Base-by-base conservation (phyloP, 2,888 invertebrate species). In the Epinotia bilunana region DNA sequence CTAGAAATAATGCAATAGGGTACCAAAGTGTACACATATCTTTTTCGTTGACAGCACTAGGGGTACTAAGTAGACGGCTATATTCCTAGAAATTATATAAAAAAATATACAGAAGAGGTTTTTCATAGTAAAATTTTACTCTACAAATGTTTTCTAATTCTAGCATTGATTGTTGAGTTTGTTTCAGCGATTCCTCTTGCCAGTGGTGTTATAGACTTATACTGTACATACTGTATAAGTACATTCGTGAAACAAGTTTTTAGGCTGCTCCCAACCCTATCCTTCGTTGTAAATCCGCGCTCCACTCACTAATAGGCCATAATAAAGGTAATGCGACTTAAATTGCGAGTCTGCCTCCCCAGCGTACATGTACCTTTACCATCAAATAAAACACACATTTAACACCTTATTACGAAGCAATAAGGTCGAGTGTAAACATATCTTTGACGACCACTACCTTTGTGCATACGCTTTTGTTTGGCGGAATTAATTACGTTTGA, bases 291-390 rank as follows among this genome's bases (percentile, higher is more conserved):
- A 64, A 46, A 63, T 62, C 78, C 78, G 74, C 78, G 75, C 79
- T 79, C 79, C 78, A 78, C 82, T 79, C 83, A 80, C 83, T 84
- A 84, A 84, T 84, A 83, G 82, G 80, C 82, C 79, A 79, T 84
- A 83, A 84, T 84, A 84, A 83, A 84, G 85, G 84, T 83, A 84
- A 84, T 83, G 83, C 81, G 80, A 82, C 76, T 82, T 80, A 82
- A 83, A 83, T 82, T 81, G 82, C 82, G 80, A 83, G 77, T 78
- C 78, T 76, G 69, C 69, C 28, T 69, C 62, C 55, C 16, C 33
- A 11, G 20, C 33, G 43, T n/a, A 57, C 18, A 57, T 18, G 53
- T 33, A 7, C 3, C n/a, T 13, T 53, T 5, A 13, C 53, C 53
- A n/a, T n/a, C 53, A 53, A n/a, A 53, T 13, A 7, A n/a, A n/a